Evolutionary conservation across 2,888 invertebrate genomes (phyloP), one percentile per base, ranked within the genome.

Genomic region (Pachycephus smyrnensis): DNA sequence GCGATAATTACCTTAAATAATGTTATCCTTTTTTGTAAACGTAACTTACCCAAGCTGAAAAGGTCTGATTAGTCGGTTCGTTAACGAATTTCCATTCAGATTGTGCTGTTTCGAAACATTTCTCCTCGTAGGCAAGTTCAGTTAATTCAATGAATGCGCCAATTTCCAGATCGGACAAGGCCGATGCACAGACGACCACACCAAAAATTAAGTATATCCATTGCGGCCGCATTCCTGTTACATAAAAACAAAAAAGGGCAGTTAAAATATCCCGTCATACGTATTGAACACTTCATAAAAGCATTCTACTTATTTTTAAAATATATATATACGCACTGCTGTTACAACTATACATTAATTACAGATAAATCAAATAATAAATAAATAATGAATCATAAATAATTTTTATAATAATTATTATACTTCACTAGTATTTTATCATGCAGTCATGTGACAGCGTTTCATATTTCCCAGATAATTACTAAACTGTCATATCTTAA

Each of bases 81-180:
- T 83, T 84, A 75, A 89, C 77, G 31, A 90, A 88, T 4, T 69
- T 40, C 90, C 90, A 90, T 76, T 88, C 84, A 9, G 86, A 83
- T 73, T 88, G 80, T 6, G 88, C 85, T 4, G 83, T 80, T n/a
- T 82, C 81, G 2, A 77, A 68, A 74, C 90, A 90, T 31, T 55
- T 68, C 79, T 90, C 90, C 79, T 90, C 90, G 81, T 90, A 90
- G 4, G 80, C 85, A 37, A 87, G 83, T 75, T 86, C 88, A 32
- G 82, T 88, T 23, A 89, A 74, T 69, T 85, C 81, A 55, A 90
- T 81, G 37, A 80, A 84, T 40, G 83, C 80, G 55, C 80, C 75
- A 6, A 81, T 76, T 12, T 77, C 75, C 23, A 80, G 75, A n/a
- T 82, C 79, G n/a, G 77, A 68, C 0, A 80, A 36, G 3, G 81